Conservation (phyloP, 2,888 invertebrate species). For the Conchocele bisecta region DNA sequence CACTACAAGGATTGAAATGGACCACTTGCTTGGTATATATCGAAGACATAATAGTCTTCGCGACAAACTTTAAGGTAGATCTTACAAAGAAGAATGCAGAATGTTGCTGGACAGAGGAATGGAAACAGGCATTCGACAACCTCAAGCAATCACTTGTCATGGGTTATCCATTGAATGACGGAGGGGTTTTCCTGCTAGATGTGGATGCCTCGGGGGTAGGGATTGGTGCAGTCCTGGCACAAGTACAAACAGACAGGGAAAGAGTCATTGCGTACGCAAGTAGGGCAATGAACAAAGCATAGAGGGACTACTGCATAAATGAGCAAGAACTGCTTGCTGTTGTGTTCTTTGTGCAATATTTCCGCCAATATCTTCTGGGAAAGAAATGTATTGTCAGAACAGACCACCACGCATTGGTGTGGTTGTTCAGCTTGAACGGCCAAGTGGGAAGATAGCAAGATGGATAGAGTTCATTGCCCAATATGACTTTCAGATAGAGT, state of each 20-base stretch:
- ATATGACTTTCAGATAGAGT: constrained; percentile 36
- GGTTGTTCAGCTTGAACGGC: constrained; percentile 38
- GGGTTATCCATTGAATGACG: constrained; percentile 4
- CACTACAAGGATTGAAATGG: no score
- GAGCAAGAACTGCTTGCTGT: constrained; percentile 26
- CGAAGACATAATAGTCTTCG: no score
- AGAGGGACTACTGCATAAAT: constrained; percentile 16
- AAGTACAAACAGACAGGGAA: constrained; percentile 8
- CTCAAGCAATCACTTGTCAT: background rate
- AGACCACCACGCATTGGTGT: constrained; percentile 27
- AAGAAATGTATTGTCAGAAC: constrained; percentile 9
- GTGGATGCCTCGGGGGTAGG: constrained; percentile 40
- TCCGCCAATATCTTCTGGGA: constrained; percentile 25
- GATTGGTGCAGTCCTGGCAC: constrained; percentile 11
- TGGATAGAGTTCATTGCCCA: constrained; percentile 27
- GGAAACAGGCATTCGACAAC: background rate
- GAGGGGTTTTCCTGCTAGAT: constrained; percentile 37
- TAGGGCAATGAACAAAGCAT: constrained; percentile 15
- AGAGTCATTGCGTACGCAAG: constrained; percentile 24
- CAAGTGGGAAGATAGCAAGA: constrained; percentile 19
- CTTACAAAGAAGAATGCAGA: no score
- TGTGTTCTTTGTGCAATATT: constrained; percentile 18
- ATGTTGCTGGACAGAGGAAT: background rate
- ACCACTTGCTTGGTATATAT: no score
- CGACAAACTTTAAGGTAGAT: no score